Evolutionary conservation across 2,888 invertebrate species (phyloP), one percentile per base, ranked within the genome.

Genomic region (Eupithecia subfuscata): DNA sequence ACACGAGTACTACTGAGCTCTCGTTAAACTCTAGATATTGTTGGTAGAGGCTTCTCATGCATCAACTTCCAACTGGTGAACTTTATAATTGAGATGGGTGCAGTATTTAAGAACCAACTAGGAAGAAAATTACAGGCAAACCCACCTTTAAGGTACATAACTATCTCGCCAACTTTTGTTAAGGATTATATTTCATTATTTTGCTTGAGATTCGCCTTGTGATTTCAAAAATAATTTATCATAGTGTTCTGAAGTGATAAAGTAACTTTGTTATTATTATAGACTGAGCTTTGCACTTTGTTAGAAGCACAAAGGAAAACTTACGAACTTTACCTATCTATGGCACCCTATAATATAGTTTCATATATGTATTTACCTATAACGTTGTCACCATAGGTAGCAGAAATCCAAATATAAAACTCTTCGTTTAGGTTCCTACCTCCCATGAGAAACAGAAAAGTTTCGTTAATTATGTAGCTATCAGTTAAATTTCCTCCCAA

Each of bases 401-500:
- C 3, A 9, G 16, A 40, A 37, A 65, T 56, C 4, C 65, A 65
- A 34, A 65, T 37, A 65, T 18, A 22, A 37, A 40, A 40, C 9
- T 18, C 16, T 30, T 40, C 12, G 37, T 37, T n/a, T n/a, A 40
- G 3, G 18, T 11, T 18, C 40, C n/a, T 40, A n/a, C n/a, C 18
- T 7, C 18, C 12, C 22, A 40, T 67, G 11, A 67, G 22, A 64
- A 45, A 37, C 37, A 69, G n/a, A 69, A 65, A 69, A 71, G 45
- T 63, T 71, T 64, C 18, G 5, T 37, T 64, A 71, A 64, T 68
- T 71, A n/a, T 71, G 37, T 68, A 68, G 43, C 37, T 45, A 67
- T 56, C 30, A 48, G 63, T 63, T 63, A 18, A 71, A 71, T 63
- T 75, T 60, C 69, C 63, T 79, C 82, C 79, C 71, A 76, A 76